Conservation (phyloP, 2,888 invertebrate species). For the Morpho achilles region DNA sequence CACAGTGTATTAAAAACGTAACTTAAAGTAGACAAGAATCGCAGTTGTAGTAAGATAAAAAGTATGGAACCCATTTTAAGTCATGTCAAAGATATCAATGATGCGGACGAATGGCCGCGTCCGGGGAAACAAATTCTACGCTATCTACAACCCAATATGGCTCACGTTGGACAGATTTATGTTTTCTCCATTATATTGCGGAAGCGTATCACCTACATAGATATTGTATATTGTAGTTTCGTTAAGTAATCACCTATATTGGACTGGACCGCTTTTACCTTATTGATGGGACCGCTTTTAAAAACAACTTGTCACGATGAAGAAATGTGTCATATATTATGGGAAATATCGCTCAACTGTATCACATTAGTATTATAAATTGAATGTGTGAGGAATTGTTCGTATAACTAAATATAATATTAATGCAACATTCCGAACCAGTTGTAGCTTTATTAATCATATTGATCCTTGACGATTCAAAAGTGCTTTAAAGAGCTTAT, state of each 20-base stretch:
- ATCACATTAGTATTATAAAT: too few relatives aligned
- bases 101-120: constrained; percentile 1
- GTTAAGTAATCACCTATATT: too few relatives aligned
- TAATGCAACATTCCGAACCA: too few relatives aligned
- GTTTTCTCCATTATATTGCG: constrained; percentile 4
- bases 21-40: not conserved
- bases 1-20: not conserved
- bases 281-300: not conserved
- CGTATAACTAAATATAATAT: too few relatives aligned
- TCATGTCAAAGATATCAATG: constrained; percentile 9
- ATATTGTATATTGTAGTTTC: too few relatives aligned
- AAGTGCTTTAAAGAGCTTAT: too few relatives aligned
- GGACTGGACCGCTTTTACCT: too few relatives aligned
- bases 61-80: constrained; percentile 6
- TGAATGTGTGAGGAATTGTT: too few relatives aligned
- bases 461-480: too few relatives aligned
- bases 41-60: not conserved
- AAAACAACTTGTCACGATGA: not conserved
- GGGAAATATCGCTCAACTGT: too few relatives aligned
- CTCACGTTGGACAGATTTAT: constrained; percentile 23
- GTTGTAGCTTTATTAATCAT: too few relatives aligned
- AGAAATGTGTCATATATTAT: not conserved
- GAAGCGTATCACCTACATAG: too few relatives aligned
- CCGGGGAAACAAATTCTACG: constrained; percentile 9
- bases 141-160: constrained; percentile 22